Base-by-base conservation (phyloP, 2,888 invertebrate genomes). In the Palloptera scutellata region DNA sequence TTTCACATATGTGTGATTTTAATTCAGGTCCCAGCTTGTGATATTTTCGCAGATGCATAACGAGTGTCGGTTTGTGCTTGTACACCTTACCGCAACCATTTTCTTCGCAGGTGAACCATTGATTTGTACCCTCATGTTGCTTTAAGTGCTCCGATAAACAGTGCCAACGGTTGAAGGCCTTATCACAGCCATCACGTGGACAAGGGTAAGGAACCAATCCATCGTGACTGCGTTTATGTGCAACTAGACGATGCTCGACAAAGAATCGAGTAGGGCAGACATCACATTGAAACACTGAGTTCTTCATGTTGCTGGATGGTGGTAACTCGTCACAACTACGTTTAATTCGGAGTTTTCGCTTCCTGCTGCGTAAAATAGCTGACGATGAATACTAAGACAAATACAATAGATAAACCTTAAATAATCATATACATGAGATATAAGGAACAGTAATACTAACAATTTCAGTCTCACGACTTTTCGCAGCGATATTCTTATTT, bases 1-100 rank as follows among this genome's bases (percentile, higher is more conserved):
- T 75, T 53, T 82, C 82, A 55, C 82, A 82, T 1, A 82, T 64
- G n/a, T 81, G 80, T 0, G 74, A 71, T 57, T 78, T 79, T 0
- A 77, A 64, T 54, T 75, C 76, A 1, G 78, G 75, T 3, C 81
- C 82, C 15, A 75, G 20, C 19, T 77, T 75, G 53, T 81, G 81
- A 54, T 45, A 72, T 58, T 73, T 75, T 1, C 81, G 75, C 69
- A 75, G 66, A 57, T 82, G 83, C 64, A 78, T 72, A 1, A 68
- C 73, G 0, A 83, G 73, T 5, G 81, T 80, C 1, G 78, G 75
- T 64, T 79, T 80, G 58, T 76, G 76, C 41, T 77, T 77, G 61
- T 83, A 81, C 2, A 71, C 69, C 48, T 76, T 77, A n/a, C 66
- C 66, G 61, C 83, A 82, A 30, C 75, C 78, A 5, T 67, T 64